Evolutionary conservation across 2,888 invertebrate genomes (phyloP).

Genomic region (Noctua janthe): DNA sequence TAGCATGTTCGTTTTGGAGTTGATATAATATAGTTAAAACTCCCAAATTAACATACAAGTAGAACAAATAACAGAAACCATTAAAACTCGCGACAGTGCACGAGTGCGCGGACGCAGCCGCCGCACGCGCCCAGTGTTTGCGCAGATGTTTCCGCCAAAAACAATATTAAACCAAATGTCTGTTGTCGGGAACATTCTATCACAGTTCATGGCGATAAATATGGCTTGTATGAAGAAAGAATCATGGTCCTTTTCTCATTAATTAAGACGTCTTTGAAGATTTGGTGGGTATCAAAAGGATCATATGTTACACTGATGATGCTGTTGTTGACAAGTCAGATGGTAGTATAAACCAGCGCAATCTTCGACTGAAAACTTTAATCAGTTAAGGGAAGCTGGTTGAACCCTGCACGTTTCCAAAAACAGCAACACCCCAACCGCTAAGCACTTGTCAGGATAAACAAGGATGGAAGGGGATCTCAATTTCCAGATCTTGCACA

Average conservation of each 20-base stretch:
- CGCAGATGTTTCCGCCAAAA: slow-evolving; percentile 57
- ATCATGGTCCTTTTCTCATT: background rate
- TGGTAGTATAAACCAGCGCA: background rate
- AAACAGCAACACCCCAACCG: background rate
- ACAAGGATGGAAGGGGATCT: background rate
- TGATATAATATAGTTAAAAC: background rate
- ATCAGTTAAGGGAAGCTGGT: background rate
- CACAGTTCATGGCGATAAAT: slow-evolving; percentile 21
- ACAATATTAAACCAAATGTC: slow-evolving; percentile 43
- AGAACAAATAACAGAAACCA: slow-evolving; percentile 32
- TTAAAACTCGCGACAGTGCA: slow-evolving; percentile 13
- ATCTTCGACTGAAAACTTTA: background rate
- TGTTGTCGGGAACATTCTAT: slow-evolving; percentile 6
- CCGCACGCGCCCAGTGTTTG: slow-evolving; percentile 62
- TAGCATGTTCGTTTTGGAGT: background rate
- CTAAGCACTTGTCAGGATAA: background rate
- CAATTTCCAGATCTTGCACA: background rate
- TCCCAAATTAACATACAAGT: slow-evolving; percentile 21
- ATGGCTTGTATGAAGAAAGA: background rate
- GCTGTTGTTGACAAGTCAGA: background rate
- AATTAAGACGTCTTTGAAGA: background rate
- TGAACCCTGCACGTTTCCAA: background rate
- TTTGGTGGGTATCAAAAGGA: background rate
- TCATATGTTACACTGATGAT: background rate
- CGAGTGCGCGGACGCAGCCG: slow-evolving; percentile 39